Evolutionary conservation across 2,888 invertebrate genomes (phyloP).

Genomic region (Sipha maydis): DNA sequence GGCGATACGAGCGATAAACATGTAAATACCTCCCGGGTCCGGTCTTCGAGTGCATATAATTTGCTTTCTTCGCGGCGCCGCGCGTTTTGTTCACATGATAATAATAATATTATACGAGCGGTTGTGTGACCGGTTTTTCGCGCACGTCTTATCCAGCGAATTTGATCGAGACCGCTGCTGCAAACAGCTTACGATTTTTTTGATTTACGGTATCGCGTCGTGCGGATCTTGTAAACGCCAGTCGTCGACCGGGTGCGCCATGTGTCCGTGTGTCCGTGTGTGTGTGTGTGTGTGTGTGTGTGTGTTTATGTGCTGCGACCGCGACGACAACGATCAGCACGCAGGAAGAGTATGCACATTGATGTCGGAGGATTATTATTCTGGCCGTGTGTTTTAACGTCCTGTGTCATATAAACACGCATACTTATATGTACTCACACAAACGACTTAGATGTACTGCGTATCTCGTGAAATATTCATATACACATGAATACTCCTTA

Average conservation of each 20-base stretch:
- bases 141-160: background rate
- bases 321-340: background rate
- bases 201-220: slow-evolving; percentile 32
- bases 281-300: background rate
- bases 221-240: slow-evolving; percentile 22
- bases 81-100: background rate
- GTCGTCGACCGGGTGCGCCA: background rate
- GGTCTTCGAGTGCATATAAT: background rate
- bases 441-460: background rate
- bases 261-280: background rate
- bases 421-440: background rate
- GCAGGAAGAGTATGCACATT: background rate
- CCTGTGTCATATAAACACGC: background rate
- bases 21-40: background rate
- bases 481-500: background rate
- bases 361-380: slow-evolving; percentile 18
- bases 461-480: background rate
- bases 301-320: background rate
- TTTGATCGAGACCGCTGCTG: background rate
- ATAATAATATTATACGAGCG: background rate
- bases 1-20: background rate
- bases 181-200: background rate
- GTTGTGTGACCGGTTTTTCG: background rate
- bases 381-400: slow-evolving; percentile 26
- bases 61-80: background rate